A percentile compares a stretch with the other conserved stretches of the same genome.
Evolutionary conservation across 2,888 invertebrate species (phyloP).

Genomic region (Troides aeacus): DNA sequence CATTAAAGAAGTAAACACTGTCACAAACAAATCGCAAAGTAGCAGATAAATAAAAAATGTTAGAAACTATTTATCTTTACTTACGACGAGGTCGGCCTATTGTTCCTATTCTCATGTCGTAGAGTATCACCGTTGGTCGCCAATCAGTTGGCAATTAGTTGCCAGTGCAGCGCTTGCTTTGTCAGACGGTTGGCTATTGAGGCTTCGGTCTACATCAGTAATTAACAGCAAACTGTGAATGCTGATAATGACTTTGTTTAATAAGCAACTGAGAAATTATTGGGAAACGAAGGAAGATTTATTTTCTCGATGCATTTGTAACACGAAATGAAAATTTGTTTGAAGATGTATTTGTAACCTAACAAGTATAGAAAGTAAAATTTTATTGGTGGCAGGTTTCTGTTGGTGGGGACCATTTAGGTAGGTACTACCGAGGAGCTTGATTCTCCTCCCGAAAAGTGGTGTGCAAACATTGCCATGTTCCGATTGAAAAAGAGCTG

Average conservation of each 20-base stretch:
- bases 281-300: conserved; percentile 2
- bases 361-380: not conserved
- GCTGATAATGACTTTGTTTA: conserved; percentile 17
- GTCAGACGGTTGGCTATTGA: conserved; percentile 18
- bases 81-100: conserved; percentile 2
- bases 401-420: no score
- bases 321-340: no score
- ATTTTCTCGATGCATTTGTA: not conserved
- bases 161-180: conserved; percentile 8
- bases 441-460: no score
- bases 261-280: conserved; percentile 11
- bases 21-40: not conserved
- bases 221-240: conserved; percentile 13
- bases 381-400: no score
- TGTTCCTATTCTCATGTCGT: conserved; percentile 11
- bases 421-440: no score
- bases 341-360: not conserved
- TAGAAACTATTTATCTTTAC: conserved; percentile 6
- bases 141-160: conserved; percentile 23
- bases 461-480: no score
- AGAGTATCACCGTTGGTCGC: conserved; percentile 16
- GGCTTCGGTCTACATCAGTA: conserved; percentile 18
- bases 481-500: no score
- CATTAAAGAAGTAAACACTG: not conserved
- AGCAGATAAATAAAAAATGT: conserved; percentile 8